A percentile compares a stretch with the other conserved stretches of the same genome.
These are phyloP conservation scores for Thamnophis elegans DNA, from an alignment of 2,797 vertebrate species.

Conservation along the genomic window DNA sequence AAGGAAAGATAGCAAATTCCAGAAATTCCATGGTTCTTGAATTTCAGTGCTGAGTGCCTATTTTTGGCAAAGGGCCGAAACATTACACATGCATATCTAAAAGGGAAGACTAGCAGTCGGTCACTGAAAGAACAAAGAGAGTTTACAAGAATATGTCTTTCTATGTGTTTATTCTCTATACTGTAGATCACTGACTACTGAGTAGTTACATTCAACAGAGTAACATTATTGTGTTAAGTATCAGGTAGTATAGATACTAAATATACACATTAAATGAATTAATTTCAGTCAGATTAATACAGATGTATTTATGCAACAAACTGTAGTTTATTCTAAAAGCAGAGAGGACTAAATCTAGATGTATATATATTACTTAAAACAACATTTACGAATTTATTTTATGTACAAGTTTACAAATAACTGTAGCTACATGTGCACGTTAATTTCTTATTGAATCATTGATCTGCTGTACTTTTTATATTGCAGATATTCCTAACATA, in stretches of 20 bases:
- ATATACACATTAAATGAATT: neutral
- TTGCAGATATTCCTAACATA: constrained; percentile 46
- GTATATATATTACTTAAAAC: neutral
- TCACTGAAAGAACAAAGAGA: neutral
- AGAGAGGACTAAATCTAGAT: neutral
- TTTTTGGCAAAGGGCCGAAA: constrained; percentile 51
- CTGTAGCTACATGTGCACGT: constrained; percentile 26
- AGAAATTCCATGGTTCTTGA: constrained; percentile 52
- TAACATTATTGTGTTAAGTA: neutral
- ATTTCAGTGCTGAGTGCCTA: constrained; percentile 54
- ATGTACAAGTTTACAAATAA: constrained; percentile 16
- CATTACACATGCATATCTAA: constrained; percentile 30
- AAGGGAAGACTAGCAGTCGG: neutral
- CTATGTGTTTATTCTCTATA: neutral
- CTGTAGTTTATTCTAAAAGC: neutral
- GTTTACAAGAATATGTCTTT: neutral
- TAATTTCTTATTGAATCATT: constrained; percentile 29
- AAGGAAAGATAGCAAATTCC: constrained; percentile 59
- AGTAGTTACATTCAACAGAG: neutral
- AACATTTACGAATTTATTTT: neutral
- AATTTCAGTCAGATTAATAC: neutral
- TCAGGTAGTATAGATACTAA: neutral
- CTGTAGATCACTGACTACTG: neutral
- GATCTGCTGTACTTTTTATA: constrained; percentile 38
- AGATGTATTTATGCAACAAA: neutral